A percentile compares a stretch with the other conserved stretches of the same genome.
Evolutionary conservation across 1,140 invertebrate genomes (phyloP).

Genomic region (Drosophila punjabiensis): DNA sequence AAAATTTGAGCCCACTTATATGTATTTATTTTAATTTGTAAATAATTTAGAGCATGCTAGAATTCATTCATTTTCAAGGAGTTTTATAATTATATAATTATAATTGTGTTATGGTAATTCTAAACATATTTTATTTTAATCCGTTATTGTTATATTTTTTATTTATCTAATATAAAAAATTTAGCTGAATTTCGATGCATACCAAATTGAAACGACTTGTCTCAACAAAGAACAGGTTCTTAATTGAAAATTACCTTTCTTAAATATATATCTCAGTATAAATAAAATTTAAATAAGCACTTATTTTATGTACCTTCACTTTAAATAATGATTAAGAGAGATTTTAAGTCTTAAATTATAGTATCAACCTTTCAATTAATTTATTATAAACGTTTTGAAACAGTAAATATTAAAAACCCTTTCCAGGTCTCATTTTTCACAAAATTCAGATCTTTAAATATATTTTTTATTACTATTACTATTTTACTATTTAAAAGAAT

Average conservation of each 20-base stretch:
- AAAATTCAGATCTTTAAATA: not conserved
- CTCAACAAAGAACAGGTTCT: not conserved
- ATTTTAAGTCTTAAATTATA: not conserved
- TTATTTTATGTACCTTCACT: not conserved
- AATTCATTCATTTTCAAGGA: not conserved
- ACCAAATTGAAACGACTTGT: not conserved
- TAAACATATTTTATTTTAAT: too few relatives aligned
- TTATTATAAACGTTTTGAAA: too few relatives aligned
- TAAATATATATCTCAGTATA: not conserved
- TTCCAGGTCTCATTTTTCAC: too few relatives aligned
- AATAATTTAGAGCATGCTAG: not conserved
- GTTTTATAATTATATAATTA: too few relatives aligned
- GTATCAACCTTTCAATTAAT: not conserved
- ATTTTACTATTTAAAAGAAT: too few relatives aligned
- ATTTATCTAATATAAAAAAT: not conserved
- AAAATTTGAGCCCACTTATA: not conserved
- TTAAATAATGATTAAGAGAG: not conserved
- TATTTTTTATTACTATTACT: not conserved
- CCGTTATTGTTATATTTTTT: too few relatives aligned
- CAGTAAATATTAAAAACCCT: too few relatives aligned
- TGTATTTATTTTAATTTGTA: not conserved
- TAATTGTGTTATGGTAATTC: not conserved
- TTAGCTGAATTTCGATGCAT: not conserved
- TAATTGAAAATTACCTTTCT: not conserved
- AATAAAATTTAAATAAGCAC: not conserved